Base-by-base conservation (phyloP, 2,888 invertebrate genomes). In the Bombylius discolor region DNA sequence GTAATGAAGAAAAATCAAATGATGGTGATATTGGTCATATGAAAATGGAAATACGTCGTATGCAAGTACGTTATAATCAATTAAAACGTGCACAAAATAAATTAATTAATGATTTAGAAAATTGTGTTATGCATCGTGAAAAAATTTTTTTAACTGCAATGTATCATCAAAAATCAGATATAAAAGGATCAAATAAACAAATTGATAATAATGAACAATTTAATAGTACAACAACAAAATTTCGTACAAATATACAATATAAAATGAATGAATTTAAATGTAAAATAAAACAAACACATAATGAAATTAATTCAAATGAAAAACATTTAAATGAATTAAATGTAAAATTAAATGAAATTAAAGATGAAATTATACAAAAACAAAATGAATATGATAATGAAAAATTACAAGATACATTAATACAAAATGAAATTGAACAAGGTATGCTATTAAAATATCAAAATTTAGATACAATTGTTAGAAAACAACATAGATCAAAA, bases 31-130 rank as follows among this genome's bases (percentile, higher is more conserved):
- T 89, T 31, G 83, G 82, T 1, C 78, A 78, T 42, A 89, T 90
- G 89, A 84, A 80, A 67, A 78, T 77, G 46, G 90, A 91, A 76
- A 89, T 91, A 65, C 89, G 89, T 64, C 79, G 85, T 62, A 90
- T 90, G 90, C 82, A 86, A 72, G 87, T 89, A 47, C 67, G 74
- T 4, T 66, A 65, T 49, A 66, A 62, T 34, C 72, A 74, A 58
- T 61, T 74, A 1, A 70, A 67, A 44, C 66, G 70, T 2, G 70
- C 73, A 0, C 73, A 74, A 58, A 70, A 74, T 47, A 71, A 69
- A 61, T 62, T 74, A 47, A 77, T 83, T 45, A 75, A 76, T 50
- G 85, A 85, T 65, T 74, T 85, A 69, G 82, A 85, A 60, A 77
- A 80, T 62, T 82, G 83, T 62, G 77, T 86, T 5, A 74, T 78